phyloP scores from a whole-genome alignment of 2,113 vertebrate genomes.

The Amphilophus citrinellus region DNA sequence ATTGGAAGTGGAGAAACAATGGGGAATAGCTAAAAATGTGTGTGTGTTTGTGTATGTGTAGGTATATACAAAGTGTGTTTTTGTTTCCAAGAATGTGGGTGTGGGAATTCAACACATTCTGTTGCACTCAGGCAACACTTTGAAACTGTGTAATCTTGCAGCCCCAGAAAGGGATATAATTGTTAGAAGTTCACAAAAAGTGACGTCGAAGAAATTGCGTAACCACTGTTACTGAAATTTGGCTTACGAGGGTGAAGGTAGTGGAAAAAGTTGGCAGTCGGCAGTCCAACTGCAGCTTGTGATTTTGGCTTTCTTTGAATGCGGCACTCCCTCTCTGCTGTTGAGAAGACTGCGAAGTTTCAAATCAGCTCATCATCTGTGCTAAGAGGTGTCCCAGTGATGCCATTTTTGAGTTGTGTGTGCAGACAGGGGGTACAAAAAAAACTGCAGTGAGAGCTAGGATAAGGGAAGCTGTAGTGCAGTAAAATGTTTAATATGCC shows the following conservation, averaged over 20 bases:
- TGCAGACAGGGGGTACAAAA: not conserved
- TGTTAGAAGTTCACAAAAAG: conserved; percentile 33
- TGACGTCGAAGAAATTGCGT: conserved; percentile 28
- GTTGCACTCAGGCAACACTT: conserved; percentile 34
- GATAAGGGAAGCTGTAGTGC: conserved; percentile 14
- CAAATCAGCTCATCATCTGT: conserved; percentile 18
- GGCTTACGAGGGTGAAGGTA: conserved; percentile 17
- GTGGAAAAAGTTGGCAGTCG: conserved; percentile 27
- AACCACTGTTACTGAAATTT: conserved; percentile 24
- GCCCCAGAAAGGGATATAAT: conserved; percentile 15
- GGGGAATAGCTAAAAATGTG: conserved; percentile 53
- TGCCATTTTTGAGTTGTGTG: not conserved
- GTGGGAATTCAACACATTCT: conserved; percentile 57
- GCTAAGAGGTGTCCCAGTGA: conserved; percentile 33
- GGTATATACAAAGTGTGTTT: conserved; percentile 15
- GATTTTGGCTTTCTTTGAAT: conserved; percentile 20
- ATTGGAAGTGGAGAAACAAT: conserved; percentile 39
- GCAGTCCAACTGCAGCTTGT: not conserved
- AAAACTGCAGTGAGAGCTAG: not conserved
- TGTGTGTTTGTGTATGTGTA: conserved; percentile 18
- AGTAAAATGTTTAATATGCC: conserved; percentile 44
- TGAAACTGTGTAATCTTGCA: conserved; percentile 30
- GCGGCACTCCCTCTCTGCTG: not conserved
- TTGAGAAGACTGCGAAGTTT: conserved; percentile 30
- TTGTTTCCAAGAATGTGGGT: conserved; percentile 31